Base-by-base conservation (phyloP, 2,888 invertebrate genomes). In the Lasioglossum pauxillum region DNA sequence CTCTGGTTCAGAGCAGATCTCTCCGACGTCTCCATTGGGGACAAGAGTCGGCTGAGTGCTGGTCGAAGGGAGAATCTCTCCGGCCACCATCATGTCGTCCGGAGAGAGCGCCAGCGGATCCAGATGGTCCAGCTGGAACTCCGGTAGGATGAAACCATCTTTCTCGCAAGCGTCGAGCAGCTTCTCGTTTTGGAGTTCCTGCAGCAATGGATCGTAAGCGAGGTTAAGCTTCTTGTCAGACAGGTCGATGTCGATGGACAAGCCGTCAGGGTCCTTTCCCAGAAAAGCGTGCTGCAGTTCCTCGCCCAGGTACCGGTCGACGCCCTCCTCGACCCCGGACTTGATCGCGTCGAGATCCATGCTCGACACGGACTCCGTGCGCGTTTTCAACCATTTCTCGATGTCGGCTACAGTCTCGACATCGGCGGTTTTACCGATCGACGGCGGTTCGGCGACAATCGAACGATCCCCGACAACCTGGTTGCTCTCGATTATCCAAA, bases 331-430 rank as follows among this genome's bases (percentile, higher is more conserved):
- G 57, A 92, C 92, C 71, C 89, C 93, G 16, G 90, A 86, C 80
- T 93, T 94, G 75, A 93, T 90, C 19, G 90, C 82, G 78, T 95
- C 95, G 87, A 94, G 90, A 64, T 94, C 94, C 83, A 94, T 93
- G 79, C 89, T 93, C 67, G 93, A 91, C 10, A 93, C 90, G 27
- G 93, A 92, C 46, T 94, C 94, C 8, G 92, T 92, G 19, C 93
- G 90, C 12, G 92, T 93, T 86, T 94, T 94, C 67, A 95, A 89
- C 95, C 95, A 95, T 90, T 94, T 94, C 83, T 95, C 95, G 69
- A 95, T 94, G 75, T 92, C 93, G 16, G 92, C 93, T 73, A 94
- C 93, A 7, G 91, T 88, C 75, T 92, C 92, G 44, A 90, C 90
- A 75, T 90, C 91, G 41, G 82, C 75, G 5, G 31, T 46, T n/a